Base-by-base conservation (phyloP, 1,140 invertebrate genomes). In the Parasteatoda tepidariorum region DNA sequence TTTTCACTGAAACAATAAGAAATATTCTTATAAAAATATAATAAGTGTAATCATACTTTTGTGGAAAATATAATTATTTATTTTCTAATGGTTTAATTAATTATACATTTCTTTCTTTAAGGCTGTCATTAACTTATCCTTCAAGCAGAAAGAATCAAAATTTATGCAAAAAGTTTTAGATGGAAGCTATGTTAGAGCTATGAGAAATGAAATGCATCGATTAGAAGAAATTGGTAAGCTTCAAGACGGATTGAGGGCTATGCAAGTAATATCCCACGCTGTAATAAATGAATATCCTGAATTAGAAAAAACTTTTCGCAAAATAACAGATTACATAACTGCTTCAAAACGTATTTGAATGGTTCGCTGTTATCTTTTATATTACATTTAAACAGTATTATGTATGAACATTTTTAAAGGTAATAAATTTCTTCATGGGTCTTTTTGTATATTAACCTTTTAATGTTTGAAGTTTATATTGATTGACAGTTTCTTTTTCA, bases 101-200 rank as follows among this genome's bases (percentile, higher is more conserved):
- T 48, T 59, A 9, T 3, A 59, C n/a, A 22, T 6, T 33, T 71
- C 61, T 41, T 13, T 61, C 3, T 61, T 82, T 82, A 33, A 83
- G 81, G 70, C 28, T 31, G 61, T 83, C 11, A 54, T 83, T 26
- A 34, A 24, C 5, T 41, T 83, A 18, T 83, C 81, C 4, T 67
- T 73, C 15, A 66, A 83, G 24, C 81, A 83, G 24, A 83, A 83
- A 38, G 64, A 57, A 73, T 48, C 38, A 3, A 83, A 74, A 18
- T 22, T 74, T 11, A 31, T 83, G 41, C 57, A 83, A 33, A 73
- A 73, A 30, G 31, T 83, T 28, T 13, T 61, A n/a, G 70, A 74
- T 55, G 59, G 33, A 13, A 74, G 18, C 18, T 83, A 74, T 33
- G 38, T 83, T 22, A 62, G 81, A 55, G 81, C 81, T n/a, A 33